Conservation (phyloP, 1,140 invertebrate species). For the Dendrolimus punctatus region DNA sequence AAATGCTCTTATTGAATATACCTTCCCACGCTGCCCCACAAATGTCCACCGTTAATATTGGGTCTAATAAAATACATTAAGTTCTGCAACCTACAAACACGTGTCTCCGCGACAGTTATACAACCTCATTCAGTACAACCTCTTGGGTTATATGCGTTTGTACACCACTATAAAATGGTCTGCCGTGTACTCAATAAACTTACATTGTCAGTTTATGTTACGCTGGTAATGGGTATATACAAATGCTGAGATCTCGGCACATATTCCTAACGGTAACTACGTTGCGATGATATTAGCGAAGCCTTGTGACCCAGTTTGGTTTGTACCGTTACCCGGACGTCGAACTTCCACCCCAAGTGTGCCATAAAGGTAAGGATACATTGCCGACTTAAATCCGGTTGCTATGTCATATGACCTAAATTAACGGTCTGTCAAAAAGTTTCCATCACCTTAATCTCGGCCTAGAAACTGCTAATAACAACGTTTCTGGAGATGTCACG, state of each 20-base stretch:
- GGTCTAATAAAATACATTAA: too few species aligned
- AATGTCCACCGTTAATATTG: too few species aligned
- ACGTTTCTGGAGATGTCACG: too few species aligned
- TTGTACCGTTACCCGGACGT: conserved; percentile 45
- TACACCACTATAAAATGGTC: conserved; percentile 20
- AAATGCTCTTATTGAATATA: too few species aligned
- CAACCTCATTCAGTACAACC: conserved; percentile 36
- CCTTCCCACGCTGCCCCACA: too few species aligned
- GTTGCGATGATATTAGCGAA: conserved; percentile 53
- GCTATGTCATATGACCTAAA: too few species aligned
- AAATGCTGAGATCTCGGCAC: conserved; percentile 30
- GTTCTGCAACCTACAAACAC: conserved; percentile 10
- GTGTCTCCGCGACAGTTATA: conserved; percentile 32
- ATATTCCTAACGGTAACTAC: conserved; percentile 45
- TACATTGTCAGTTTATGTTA: not conserved
- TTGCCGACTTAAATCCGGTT: too few species aligned
- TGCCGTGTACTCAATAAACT: not conserved
- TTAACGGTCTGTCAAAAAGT: too few species aligned
- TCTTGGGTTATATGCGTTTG: conserved; percentile 26
- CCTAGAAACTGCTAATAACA: too few species aligned
- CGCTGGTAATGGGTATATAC: conserved; percentile 14
- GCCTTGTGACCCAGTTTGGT: conserved; percentile 50
- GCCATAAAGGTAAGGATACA: too few species aligned
- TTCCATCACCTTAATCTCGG: too few species aligned
- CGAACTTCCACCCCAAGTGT: conserved; percentile 34